Evolutionary conservation across 1,140 invertebrate genomes (phyloP).

Genomic region (Drosophila aff.): DNA sequence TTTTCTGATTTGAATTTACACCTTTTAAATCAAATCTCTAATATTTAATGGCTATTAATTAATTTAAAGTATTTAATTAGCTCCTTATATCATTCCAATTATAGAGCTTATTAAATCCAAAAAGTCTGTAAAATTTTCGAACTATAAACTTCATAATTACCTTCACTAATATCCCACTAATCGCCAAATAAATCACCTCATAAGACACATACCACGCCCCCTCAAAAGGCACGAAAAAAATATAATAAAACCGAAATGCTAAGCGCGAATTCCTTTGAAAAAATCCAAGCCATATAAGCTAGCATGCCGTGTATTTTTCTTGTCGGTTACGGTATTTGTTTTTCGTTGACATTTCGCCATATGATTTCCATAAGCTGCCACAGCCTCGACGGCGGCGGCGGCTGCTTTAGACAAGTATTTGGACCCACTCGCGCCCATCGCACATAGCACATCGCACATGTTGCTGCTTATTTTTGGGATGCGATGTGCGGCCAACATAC

Average conservation of each 20-base stretch:
- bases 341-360: conserved; percentile 78
- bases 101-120: neutral
- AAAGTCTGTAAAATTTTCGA: neutral
- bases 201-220: conserved; percentile 66
- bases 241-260: conserved; percentile 17
- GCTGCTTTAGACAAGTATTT: conserved; percentile 76
- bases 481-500: conserved; percentile 48
- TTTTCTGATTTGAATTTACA: too few species aligned
- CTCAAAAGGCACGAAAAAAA: neutral
- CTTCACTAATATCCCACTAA: conserved; percentile 27
- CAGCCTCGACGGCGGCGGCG: conserved; percentile 58
- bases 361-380: conserved; percentile 82
- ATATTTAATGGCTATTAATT: too few species aligned
- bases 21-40: too few species aligned
- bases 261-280: conserved; percentile 33
- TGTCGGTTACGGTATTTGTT: conserved; percentile 51
- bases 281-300: conserved; percentile 40
- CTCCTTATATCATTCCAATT: neutral
- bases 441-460: conserved; percentile 51
- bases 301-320: conserved; percentile 35
- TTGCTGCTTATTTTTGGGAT: conserved; percentile 78
- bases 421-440: conserved; percentile 15
- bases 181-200: conserved; percentile 51
- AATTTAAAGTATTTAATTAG: neutral
- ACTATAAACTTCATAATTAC: conserved; percentile 22